Evolutionary conservation across 2,113 vertebrate genomes (phyloP), one percentile per base, ranked within the genome.

Genomic region (Mionectes macconnelli): DNA sequence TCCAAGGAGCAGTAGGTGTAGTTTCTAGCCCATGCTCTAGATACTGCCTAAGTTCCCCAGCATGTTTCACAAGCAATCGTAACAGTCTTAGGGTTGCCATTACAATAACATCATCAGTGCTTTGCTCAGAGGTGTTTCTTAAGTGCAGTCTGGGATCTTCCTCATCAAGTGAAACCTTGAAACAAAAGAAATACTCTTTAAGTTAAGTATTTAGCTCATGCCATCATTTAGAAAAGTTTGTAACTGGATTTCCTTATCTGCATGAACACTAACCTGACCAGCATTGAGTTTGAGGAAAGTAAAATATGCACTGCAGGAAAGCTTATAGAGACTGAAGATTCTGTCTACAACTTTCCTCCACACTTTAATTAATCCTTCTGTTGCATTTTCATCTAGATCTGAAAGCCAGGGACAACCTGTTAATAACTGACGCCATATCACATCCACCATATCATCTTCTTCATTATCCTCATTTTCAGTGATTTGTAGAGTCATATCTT

Each of bases 261-360:
- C 18, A 55, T 44, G 33, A 85, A 68, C 27, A 42, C 60, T 63
- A 76, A 76, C 99, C 98, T 99, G 99, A 76, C 99, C 99, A 30
- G 99, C 99, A 16, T 99, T 99, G 56, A 99, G 99, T 85, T 99
- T 99, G 53, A 99, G 98, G 92, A 99, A 99, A 84, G 99, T 99
- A 87, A 99, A 99, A 80, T 99, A 99, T 23, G 99, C 99, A 23
- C 98, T 99, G 97, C 99, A 99, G 49, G 99, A 99, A 40, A 99
- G 97, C 52, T 99, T 98, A 94, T 99, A 99, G 10, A 99, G 98
- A 93, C 99, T 99, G 95, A 99, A 99, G 95, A 99, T 99, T 50
- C 99, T 98, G 87, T 99, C 99, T n/a, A 99, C 99, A 33, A 99
- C 99, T 78, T 98, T 98, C 76, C 99, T 98, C 99, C 99, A 99